Conservation (phyloP, 2,113 vertebrate genomes). For the Pholis gunnellus region DNA sequence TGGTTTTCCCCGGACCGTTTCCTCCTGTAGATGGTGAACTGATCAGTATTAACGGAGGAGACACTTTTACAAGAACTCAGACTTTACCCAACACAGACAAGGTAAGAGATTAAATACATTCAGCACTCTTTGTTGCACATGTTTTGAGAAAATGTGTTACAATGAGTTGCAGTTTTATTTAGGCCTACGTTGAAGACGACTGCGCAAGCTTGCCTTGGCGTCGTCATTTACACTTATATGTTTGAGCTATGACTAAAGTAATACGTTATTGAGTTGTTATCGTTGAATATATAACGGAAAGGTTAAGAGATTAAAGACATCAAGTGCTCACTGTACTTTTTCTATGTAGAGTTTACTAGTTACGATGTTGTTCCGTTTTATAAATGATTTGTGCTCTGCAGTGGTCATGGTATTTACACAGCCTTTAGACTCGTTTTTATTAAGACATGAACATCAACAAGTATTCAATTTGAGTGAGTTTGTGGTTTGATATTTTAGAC, state of each 20-base stretch:
- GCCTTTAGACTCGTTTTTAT: neutral
- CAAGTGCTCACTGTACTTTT: neutral
- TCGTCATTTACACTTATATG: too few relatives aligned
- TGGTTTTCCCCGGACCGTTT: slow-evolving; percentile 41
- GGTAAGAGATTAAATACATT: slow-evolving; percentile 56
- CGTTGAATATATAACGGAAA: neutral
- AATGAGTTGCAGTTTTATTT: neutral
- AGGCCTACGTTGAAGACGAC: neutral
- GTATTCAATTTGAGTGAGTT: neutral
- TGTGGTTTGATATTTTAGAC: neutral
- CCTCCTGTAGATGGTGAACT: slow-evolving; percentile 59
- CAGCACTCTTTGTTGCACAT: neutral
- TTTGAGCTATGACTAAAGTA: too few relatives aligned
- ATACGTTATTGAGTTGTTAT: neutral
- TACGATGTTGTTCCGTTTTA: neutral
- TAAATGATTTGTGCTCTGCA: too few relatives aligned
- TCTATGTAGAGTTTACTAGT: too few relatives aligned
- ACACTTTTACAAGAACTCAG: slow-evolving; percentile 63
- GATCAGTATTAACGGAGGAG: slow-evolving; percentile 73
- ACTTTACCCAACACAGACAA: slow-evolving; percentile 45
- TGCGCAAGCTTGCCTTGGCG: too few relatives aligned
- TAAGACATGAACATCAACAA: neutral
- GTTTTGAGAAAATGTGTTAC: neutral
- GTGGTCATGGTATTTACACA: neutral
- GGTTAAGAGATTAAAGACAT: slow-evolving; percentile 16